Evolutionary conservation across 2,888 invertebrate species (phyloP), one percentile per base, ranked within the genome.

Genomic region (Pherbina coryleti): DNA sequence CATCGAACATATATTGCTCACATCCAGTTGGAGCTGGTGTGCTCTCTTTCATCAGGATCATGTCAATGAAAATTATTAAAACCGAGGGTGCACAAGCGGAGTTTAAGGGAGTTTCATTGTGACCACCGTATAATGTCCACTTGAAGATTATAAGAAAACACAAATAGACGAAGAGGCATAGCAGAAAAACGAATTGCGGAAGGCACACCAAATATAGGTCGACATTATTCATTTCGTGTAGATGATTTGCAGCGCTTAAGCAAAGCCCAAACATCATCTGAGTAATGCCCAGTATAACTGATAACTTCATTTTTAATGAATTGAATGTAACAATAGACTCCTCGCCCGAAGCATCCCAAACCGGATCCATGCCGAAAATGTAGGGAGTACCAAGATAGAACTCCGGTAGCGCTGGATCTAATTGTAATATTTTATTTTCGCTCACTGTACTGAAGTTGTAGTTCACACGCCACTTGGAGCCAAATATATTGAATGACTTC

Each of bases 261-360:
- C 92, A 91, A 5, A 98, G 94, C 78, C 98, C 98, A 87, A 98
- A 97, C 81, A 96, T 93, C 98, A 98, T 98, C 90, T 98, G 98
- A 11, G 92, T 84, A 2, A 98, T 95, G 62, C 98, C 98, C 85
- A 98, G 92, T 76, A 98, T 96, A 77, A 98, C 96, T 75, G 98
- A 97, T 83, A 98, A 90, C 88, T 97, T 96, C 98, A 98, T 98
- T 91, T 98, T 98, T 91, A 95, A 95, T 0, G 98, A 97, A 91
- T 98, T 98, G 81, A 95, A 91, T 89, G 97, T 97, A 78, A 95
- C 94, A 82, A 98, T 97, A 88, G 97, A 96, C 90, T 97, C 97
- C 81, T 93, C 92, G 31, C 94, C 92, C 0, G 94, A 92, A 84
- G 92, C 88, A 90, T 93, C 93, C 94, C 94, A 95, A 0, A 94